A percentile compares a stretch with the other conserved stretches of the same genome.
Conservation (phyloP, 1,140 invertebrate genomes). For the Armadillidium nasatum region DNA sequence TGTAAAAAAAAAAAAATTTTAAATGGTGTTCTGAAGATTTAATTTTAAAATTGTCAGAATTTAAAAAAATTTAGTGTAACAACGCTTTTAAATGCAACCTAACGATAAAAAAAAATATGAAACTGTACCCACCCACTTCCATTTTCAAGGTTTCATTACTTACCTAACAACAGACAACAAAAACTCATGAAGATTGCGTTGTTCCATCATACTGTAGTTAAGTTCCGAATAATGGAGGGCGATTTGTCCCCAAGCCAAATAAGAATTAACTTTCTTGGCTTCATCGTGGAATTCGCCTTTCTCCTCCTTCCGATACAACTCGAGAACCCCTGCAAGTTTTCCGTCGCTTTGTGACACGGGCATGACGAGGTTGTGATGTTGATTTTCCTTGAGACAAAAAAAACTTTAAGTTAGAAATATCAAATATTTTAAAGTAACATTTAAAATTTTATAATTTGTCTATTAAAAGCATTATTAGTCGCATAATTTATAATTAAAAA, state of each 20-base stretch:
- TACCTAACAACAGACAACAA: conserved; percentile 67
- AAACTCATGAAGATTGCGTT: conserved; percentile 65
- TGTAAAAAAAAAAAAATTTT: too few relatives aligned
- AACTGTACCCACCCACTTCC: neutral
- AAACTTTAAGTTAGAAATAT: too few relatives aligned
- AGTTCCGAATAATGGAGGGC: conserved; percentile 60
- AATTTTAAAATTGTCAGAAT: too few relatives aligned
- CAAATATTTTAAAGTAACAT: too few relatives aligned
- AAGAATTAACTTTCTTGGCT: conserved; percentile 62
- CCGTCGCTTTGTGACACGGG: conserved; percentile 58
- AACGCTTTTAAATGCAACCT: too few relatives aligned
- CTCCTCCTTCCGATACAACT: conserved; percentile 49
- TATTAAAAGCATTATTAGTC: too few relatives aligned
- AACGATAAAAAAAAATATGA: neutral
- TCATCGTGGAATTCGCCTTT: conserved; percentile 57
- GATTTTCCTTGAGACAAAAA: conserved; percentile 33
- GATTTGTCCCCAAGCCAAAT: conserved; percentile 62
- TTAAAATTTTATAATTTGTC: too few relatives aligned
- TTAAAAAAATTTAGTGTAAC: too few relatives aligned
- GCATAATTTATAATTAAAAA: too few relatives aligned
- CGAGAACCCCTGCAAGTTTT: conserved; percentile 56
- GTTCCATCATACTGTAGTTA: conserved; percentile 60
- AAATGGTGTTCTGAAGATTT: too few relatives aligned
- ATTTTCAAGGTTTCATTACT: conserved; percentile 46
- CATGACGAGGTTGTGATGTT: conserved; percentile 54